Percentiles rank a stretch among this genome's conserved stretches.
Conservation (phyloP, 2,797 vertebrate genomes). For the Varecia variegata region DNA sequence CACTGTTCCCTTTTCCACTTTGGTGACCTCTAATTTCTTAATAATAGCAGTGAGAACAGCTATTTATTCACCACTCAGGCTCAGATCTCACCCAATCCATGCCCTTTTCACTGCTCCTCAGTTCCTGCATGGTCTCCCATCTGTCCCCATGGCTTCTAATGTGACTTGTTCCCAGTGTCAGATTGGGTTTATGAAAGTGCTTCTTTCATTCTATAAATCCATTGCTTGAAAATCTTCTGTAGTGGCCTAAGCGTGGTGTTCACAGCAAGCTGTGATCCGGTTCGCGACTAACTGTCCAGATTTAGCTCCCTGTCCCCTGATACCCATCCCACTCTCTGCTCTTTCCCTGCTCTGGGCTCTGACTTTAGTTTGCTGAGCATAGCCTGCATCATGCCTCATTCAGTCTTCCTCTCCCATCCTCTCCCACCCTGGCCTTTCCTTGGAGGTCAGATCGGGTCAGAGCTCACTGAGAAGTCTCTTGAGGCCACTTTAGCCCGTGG, state of each 20-base stretch:
- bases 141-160: background rate
- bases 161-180: background rate
- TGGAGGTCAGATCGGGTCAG: background rate
- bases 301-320: accelerated
- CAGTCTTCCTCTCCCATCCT: accelerated
- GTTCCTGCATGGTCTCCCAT: accelerated
- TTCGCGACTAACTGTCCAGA: background rate
- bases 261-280: background rate
- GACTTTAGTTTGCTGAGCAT: background rate
- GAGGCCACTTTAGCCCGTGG: background rate
- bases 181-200: background rate
- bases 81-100: background rate
- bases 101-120: background rate
- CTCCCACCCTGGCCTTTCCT: background rate
- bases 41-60: background rate
- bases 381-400: accelerated
- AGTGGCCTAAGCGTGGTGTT: background rate
- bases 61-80: background rate
- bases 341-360: background rate
- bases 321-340: accelerated
- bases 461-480: background rate
- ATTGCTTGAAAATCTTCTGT: background rate
- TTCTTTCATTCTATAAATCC: background rate
- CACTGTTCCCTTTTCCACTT: background rate
- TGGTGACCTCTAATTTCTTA: background rate